Evolutionary conservation across 2,797 vertebrate genomes (phyloP).

Genomic region (Xenentodon cancila): DNA sequence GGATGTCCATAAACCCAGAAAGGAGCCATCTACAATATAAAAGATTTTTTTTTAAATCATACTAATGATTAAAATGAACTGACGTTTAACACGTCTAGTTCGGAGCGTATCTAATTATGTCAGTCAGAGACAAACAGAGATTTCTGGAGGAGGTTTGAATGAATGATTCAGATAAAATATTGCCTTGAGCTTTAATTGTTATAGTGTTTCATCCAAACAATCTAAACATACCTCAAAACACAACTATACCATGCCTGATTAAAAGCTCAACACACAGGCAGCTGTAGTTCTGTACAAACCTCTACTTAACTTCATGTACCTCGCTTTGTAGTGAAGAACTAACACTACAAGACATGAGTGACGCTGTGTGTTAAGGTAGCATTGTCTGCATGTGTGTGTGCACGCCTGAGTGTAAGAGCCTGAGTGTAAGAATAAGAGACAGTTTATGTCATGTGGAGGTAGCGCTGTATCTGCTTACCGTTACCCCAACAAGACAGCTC

Average conservation of each 20-base stretch:
- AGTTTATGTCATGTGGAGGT: constrained; percentile 74
- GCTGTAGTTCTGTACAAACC: constrained; percentile 41
- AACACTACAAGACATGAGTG: constrained; percentile 55
- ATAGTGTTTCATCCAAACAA: no score
- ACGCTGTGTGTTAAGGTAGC: constrained; percentile 57
- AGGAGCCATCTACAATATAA: no score
- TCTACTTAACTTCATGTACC: constrained; percentile 54
- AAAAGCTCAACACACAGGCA: constrained; percentile 18
- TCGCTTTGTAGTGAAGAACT: constrained; percentile 47
- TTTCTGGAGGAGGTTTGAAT: no score
- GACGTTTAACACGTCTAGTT: constrained; percentile 2
- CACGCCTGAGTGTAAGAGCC: constrained; percentile 34
- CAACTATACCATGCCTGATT: background rate
- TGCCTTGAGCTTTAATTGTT: no score
- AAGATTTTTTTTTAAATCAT: no score
- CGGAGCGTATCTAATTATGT: constrained; percentile 7
- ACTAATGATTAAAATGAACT: background rate
- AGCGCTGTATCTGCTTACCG: constrained; percentile 74
- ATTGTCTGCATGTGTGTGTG: constrained; percentile 29
- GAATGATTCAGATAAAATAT: no score
- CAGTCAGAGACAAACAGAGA: background rate
- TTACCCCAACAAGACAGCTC: constrained; percentile 73
- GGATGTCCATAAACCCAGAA: no score
- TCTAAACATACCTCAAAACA: background rate
- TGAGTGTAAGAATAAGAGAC: constrained; percentile 74